Evolutionary conservation across 2,888 invertebrate species (phyloP).

Genomic region (Horisme vitalbata): DNA sequence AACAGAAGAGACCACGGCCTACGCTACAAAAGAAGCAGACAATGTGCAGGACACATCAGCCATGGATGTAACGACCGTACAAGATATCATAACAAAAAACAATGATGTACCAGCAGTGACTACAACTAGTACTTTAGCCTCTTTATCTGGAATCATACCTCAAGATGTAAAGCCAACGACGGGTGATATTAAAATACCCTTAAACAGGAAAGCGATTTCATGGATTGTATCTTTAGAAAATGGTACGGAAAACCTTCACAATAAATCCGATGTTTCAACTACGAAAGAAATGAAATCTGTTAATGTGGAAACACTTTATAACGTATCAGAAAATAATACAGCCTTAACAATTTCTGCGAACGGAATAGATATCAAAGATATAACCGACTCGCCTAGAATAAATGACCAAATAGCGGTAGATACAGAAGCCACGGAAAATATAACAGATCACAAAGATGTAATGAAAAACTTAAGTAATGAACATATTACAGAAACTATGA

Average conservation of each 20-base stretch:
- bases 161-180: background rate
- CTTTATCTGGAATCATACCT: background rate
- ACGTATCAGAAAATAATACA: background rate
- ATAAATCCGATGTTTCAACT: background rate
- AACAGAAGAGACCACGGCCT: background rate
- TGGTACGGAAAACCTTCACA: background rate
- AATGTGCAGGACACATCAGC: background rate
- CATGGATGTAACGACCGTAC: background rate
- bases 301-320: background rate
- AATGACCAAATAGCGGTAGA: constrained; percentile 15
- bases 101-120: background rate
- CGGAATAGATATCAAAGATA: background rate
- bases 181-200: background rate
- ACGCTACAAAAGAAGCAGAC: background rate
- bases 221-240: background rate
- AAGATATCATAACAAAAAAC: background rate
- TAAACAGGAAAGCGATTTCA: background rate
- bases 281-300: background rate
- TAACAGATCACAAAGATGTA: background rate
- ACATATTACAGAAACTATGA: background rate
- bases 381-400: background rate
- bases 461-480: background rate
- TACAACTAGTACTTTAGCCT: background rate
- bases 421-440: constrained; percentile 6
- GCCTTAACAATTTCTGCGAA: background rate